Percentiles rank a stretch among this genome's conserved stretches.
These are phyloP conservation scores for Zapornia atra DNA, from an alignment of 2,113 vertebrate species.

Conservation along the genomic window DNA sequence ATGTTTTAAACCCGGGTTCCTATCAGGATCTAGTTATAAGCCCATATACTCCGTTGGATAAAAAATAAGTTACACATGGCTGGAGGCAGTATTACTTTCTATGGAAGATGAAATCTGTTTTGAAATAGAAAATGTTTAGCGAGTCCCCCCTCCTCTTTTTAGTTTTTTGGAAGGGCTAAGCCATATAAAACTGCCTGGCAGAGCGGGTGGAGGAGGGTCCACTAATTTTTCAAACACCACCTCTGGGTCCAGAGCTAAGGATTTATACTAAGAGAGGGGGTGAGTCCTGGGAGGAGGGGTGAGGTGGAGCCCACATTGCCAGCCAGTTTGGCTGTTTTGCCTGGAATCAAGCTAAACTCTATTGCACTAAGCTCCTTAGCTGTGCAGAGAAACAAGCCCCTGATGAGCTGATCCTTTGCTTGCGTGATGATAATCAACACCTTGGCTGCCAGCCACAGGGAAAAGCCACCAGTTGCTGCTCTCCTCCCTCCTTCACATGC, in stretches of 20 bases:
- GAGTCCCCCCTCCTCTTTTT: constrained; percentile 11
- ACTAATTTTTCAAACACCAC: neutral
- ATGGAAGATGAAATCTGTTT: constrained; percentile 73
- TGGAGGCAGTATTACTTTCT: constrained; percentile 70
- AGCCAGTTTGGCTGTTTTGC: neutral
- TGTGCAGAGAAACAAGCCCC: neutral
- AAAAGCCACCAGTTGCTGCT: neutral
- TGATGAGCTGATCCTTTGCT: constrained; percentile 13
- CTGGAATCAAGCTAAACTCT: neutral
- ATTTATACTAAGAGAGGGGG: neutral
- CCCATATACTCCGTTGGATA: constrained; percentile 75
- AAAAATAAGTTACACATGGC: constrained; percentile 79
- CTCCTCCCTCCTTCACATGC: fast-evolving
- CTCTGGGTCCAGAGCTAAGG: neutral
- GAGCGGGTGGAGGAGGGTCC: neutral
- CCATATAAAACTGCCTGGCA: constrained; percentile 13
- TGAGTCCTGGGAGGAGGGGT: neutral
- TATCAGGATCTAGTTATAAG: constrained; percentile 80
- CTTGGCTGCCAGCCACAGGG: neutral
- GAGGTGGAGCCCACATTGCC: neutral
- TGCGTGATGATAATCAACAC: neutral
- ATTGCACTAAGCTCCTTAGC: constrained; percentile 21
- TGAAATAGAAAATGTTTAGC: constrained; percentile 69
- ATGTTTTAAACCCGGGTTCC: constrained; percentile 80
- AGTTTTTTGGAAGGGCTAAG: constrained; percentile 41